Percentiles rank a stretch among this genome's conserved stretches.
These are phyloP conservation scores for Colletes collaris DNA, from an alignment of 2,888 invertebrate genomes.

Conservation along the genomic window DNA sequence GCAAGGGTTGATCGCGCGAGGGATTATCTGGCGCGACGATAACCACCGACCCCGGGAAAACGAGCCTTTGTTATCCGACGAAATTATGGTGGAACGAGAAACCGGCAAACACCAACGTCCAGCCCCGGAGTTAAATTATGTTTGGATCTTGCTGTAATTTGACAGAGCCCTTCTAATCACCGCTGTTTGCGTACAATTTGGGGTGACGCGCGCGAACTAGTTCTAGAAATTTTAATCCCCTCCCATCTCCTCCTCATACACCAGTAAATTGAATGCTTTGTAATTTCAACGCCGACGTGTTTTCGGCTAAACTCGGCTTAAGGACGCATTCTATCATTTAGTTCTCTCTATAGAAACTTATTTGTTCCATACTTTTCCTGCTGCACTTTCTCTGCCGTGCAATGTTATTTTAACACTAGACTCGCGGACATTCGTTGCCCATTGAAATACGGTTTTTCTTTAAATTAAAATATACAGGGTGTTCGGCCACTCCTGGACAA, in stretches of 20 bases:
- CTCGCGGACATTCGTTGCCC: too few relatives aligned
- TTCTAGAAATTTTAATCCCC: conserved; percentile 1
- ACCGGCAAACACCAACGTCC: conserved; percentile 11
- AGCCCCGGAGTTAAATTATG: conserved; percentile 7
- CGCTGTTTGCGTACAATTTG: conserved; percentile 16
- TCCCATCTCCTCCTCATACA: background rate
- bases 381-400: too few relatives aligned
- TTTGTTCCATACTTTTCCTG: too few relatives aligned
- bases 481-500: too few relatives aligned
- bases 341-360: too few relatives aligned
- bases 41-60: conserved; percentile 5
- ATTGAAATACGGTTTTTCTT: too few relatives aligned
- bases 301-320: background rate
- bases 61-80: conserved; percentile 36
- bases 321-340: too few relatives aligned
- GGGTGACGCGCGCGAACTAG: background rate
- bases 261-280: background rate
- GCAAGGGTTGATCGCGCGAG: conserved; percentile 11
- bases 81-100: conserved; percentile 33
- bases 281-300: background rate
- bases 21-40: conserved; percentile 34
- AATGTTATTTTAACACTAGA: too few relatives aligned
- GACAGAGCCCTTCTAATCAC: conserved; percentile 33
- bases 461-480: too few relatives aligned
- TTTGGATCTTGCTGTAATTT: conserved; percentile 22